Evolutionary conservation across 2,113 vertebrate species (phyloP), one percentile per base, ranked within the genome.

Genomic region (Galbula dea): DNA sequence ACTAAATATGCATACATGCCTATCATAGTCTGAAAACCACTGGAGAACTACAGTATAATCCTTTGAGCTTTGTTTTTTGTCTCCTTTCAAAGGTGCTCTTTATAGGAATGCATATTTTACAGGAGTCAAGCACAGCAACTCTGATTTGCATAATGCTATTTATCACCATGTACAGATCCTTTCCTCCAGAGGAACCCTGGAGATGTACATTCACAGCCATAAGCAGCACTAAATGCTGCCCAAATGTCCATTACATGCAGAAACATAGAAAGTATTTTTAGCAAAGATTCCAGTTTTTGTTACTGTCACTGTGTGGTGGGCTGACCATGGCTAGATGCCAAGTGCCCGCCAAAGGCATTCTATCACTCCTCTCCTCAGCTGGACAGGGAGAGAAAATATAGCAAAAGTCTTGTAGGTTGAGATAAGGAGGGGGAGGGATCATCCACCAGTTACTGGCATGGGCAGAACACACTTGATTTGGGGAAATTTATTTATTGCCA

Each of bases 111-210:
- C 4, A 11, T 69, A 23, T 30, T 66, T 89, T 88, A 46, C 24
- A 66, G 51, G 15, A 86, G 43, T 77, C 26, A 88, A 69, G 27
- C 46, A 71, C 0, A 0, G 5, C 2, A 10, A 76, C 17, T 27
- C 14, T 71, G 27, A 81, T 94, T 80, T 94, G n/a, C 55, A 63
- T 52, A 88, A 78, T 9, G 32, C 41, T 88, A 29, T 92, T 94
- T 91, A 82, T 85, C 45, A 76, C 27, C n/a, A 14, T 0, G 2
- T 57, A 23, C 29, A 88, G 46, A 81, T 58, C 11, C 51, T 82
- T 68, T 63, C 9, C 18, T 17, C 32, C 54, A 84, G 22, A 84
- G 37, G 69, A 89, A 49, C 6, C 46, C 29, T 58, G 59, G 12
- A 46, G 22, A 26, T 69, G 13, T 57, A 32, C 29, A 5, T 84